phyloP scores from a whole-genome alignment of 2,888 invertebrate species.

The Pristionchus entomophagus region DNA sequence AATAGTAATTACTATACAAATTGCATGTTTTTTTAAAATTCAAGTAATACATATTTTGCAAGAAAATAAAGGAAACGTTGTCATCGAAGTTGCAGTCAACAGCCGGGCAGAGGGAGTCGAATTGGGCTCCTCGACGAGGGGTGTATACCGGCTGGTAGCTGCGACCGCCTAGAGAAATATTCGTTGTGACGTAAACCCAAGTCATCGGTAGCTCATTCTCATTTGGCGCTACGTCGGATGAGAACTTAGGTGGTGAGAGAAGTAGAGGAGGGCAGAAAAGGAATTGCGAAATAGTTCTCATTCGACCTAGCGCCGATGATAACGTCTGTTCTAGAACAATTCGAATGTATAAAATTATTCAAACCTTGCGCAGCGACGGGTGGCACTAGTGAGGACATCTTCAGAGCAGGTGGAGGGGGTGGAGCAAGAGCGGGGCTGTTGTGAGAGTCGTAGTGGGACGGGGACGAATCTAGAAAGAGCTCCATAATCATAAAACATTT shows the following conservation, averaged over 20 bases:
- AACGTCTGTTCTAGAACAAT: too few relatives aligned
- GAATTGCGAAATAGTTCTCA: too few relatives aligned
- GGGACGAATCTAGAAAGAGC: neutral
- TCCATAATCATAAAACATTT: neutral
- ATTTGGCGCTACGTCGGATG: too few relatives aligned
- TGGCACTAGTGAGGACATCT: neutral
- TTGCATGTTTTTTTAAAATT: neutral
- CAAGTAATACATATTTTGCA: neutral
- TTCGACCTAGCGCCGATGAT: too few relatives aligned
- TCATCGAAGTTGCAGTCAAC: constrained; percentile 64
- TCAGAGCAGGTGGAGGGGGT: constrained; percentile 34
- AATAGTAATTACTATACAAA: neutral
- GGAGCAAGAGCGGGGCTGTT: constrained; percentile 3
- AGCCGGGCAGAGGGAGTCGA: constrained; percentile 57
- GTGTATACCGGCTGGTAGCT: constrained; percentile 46
- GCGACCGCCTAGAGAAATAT: constrained; percentile 21
- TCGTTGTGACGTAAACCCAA: too few relatives aligned
- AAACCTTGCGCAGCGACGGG: constrained; percentile 19
- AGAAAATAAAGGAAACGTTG: constrained; percentile 24
- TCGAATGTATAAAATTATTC: too few relatives aligned
- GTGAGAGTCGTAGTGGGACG: neutral
- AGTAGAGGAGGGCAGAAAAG: too few relatives aligned
- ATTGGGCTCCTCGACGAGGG: constrained; percentile 60
- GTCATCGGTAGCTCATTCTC: too few relatives aligned
- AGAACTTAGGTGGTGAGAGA: too few relatives aligned